These are phyloP conservation scores for Schizaphis graminum DNA, from an alignment of 2,888 invertebrate genomes.

Conservation along the genomic window DNA sequence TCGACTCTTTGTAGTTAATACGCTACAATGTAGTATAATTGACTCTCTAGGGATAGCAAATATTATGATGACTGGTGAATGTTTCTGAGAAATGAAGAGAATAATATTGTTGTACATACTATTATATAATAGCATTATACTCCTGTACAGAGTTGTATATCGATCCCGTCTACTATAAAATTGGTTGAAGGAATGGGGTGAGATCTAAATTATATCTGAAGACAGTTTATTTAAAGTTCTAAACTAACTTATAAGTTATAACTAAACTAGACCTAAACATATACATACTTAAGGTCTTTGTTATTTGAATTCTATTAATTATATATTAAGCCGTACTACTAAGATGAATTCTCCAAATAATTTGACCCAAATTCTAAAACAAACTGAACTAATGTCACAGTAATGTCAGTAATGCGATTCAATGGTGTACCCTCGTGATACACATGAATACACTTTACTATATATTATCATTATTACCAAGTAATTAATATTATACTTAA, in stretches of 20 bases:
- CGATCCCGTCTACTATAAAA: not conserved
- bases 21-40: not conserved
- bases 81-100: not conserved
- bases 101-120: not conserved
- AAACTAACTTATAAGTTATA: not conserved
- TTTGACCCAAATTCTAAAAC: not conserved
- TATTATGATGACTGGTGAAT: not conserved
- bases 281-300: not conserved
- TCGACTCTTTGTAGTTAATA: not conserved
- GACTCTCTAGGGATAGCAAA: not conserved
- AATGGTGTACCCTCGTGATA: not conserved
- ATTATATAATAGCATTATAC: not conserved
- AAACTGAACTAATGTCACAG: not conserved
- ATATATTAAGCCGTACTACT: not conserved
- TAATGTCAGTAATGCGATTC: not conserved
- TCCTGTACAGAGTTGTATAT: not conserved
- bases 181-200: not conserved
- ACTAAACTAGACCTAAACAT: not conserved
- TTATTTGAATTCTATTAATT: not conserved
- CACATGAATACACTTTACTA: not conserved
- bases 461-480: no score
- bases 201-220: not conserved
- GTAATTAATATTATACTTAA: not conserved
- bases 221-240: not conserved
- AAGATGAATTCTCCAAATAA: not conserved